Percentiles rank a stretch among this genome's conserved stretches.
These are phyloP conservation scores for Hanleya hanleyi DNA, from an alignment of 2,888 invertebrate genomes.

Conservation along the genomic window DNA sequence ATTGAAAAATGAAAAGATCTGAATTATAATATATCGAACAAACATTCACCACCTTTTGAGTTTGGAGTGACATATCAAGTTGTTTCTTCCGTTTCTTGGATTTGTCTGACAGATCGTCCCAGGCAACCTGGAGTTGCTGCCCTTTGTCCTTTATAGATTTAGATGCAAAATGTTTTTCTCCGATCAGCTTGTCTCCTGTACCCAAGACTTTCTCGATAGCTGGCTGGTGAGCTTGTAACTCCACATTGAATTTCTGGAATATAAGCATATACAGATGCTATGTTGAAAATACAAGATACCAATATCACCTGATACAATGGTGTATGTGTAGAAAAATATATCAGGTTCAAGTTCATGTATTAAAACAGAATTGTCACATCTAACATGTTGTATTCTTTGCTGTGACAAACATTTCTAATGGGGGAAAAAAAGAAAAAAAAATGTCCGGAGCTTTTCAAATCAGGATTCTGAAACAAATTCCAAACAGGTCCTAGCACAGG, in stretches of 20 bases:
- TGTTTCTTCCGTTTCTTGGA: conserved; percentile 83
- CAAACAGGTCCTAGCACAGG: neutral
- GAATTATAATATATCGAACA: no score
- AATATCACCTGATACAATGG: no score
- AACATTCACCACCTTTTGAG: conserved; percentile 89
- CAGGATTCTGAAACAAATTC: neutral
- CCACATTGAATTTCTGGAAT: conserved; percentile 92
- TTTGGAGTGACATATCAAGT: conserved; percentile 88
- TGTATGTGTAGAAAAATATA: no score
- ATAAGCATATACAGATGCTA: no score
- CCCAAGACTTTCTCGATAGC: conserved; percentile 87
- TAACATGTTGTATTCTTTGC: no score
- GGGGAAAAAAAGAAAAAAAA: conserved; percentile 3
- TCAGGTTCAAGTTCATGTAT: no score
- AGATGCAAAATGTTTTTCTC: conserved; percentile 86
- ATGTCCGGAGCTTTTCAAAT: neutral
- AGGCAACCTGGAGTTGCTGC: conserved; percentile 81
- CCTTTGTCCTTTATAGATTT: conserved; percentile 86
- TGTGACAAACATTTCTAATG: neutral
- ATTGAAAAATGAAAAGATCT: neutral
- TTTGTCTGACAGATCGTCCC: conserved; percentile 82
- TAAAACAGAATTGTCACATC: no score
- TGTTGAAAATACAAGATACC: no score
- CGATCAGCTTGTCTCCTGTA: conserved; percentile 84
- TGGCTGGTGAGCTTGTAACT: conserved; percentile 89